phyloP scores from a whole-genome alignment of 2,113 vertebrate species.

The Elephantulus edwardii region DNA sequence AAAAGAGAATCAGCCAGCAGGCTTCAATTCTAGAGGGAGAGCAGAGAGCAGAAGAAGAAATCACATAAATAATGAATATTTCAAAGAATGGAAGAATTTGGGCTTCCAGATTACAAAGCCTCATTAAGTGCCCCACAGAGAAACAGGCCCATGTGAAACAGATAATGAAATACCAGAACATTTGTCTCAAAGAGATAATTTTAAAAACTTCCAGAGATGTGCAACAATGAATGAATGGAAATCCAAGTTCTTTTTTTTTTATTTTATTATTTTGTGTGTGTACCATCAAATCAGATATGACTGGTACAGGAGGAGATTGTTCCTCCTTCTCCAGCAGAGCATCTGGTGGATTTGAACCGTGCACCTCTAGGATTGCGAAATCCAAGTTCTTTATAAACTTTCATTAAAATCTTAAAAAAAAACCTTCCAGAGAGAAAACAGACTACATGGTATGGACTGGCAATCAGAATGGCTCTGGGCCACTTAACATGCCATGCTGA shows the following conservation, averaged over 20 bases:
- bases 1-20: not conserved
- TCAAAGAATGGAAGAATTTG: not conserved
- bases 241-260: no score
- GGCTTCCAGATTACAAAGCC: constrained; percentile 11
- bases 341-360: no score
- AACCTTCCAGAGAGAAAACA: constrained; percentile 9
- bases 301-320: no score
- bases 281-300: no score
- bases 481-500: not conserved
- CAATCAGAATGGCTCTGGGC: not conserved
- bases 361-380: no score
- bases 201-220: constrained; percentile 25
- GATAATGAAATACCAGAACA: not conserved
- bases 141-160: not conserved
- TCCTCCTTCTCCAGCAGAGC: no score
- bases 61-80: not conserved
- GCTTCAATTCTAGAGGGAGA: not conserved
- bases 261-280: no score
- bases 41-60: constrained; percentile 16
- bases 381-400: no score
- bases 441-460: not conserved
- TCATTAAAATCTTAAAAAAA: no score
- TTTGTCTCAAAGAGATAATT: not conserved
- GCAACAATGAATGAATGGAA: no score
- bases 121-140: not conserved